phyloP scores from a whole-genome alignment of 1,140 invertebrate genomes.

The Drosophila parabipectinata region DNA sequence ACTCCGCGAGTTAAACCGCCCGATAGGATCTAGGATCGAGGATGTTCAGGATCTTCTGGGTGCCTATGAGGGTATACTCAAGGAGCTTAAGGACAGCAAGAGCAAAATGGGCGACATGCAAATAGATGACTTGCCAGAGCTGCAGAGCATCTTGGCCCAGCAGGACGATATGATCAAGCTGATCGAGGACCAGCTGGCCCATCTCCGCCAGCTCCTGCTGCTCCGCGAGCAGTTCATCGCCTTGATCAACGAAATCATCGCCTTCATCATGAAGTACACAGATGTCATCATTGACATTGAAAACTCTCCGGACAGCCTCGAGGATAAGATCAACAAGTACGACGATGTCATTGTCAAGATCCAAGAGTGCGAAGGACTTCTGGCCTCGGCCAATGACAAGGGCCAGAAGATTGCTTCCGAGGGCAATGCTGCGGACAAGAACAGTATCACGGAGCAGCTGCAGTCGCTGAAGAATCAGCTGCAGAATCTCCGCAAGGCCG shows the following conservation, averaged over 20 bases:
- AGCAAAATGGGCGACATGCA: constrained; percentile 91
- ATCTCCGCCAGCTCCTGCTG: constrained; percentile 90
- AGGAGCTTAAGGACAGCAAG: constrained; percentile 92
- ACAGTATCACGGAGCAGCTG: constrained; percentile 93
- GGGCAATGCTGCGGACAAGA: constrained; percentile 92
- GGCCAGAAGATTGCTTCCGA: constrained; percentile 95
- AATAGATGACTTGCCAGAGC: constrained; percentile 89
- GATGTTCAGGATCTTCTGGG: constrained; percentile 92
- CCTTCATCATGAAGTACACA: constrained; percentile 94
- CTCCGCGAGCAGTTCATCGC: constrained; percentile 94
- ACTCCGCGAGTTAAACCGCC: constrained; percentile 92
- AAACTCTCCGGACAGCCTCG: constrained; percentile 90
- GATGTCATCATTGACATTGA: constrained; percentile 94
- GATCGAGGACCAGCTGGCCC: constrained; percentile 93
- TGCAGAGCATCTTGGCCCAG: constrained; percentile 91
- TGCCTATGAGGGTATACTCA: constrained; percentile 91
- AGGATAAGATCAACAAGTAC: constrained; percentile 95
- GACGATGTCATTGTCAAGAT: constrained; percentile 93
- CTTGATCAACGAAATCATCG: constrained; percentile 93
- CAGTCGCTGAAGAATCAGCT: constrained; percentile 94
- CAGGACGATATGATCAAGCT: constrained; percentile 93
- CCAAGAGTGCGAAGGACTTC: constrained; percentile 93
- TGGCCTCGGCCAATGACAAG: constrained; percentile 94
- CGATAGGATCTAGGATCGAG: constrained; percentile 93
- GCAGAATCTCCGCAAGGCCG: constrained; percentile 90